phyloP scores from a whole-genome alignment of 2,888 invertebrate genomes.

The Ormyrus pomaceus region DNA sequence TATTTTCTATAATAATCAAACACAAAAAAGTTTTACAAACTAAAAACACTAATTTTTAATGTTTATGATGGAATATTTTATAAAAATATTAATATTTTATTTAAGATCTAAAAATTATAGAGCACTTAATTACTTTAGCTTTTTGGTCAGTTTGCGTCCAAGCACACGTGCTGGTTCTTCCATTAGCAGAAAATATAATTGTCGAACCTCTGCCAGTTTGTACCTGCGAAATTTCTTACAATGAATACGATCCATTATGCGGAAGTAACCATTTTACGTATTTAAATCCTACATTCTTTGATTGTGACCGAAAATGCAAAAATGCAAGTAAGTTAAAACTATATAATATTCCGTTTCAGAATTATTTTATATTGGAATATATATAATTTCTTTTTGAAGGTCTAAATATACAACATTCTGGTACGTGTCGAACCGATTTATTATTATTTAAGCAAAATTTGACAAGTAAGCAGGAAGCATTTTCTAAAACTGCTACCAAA shows the following conservation, averaged over 20 bases:
- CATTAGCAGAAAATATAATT: neutral
- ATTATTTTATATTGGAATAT: neutral
- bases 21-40: no score
- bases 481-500: neutral
- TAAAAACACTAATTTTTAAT: no score
- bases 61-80: no score
- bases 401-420: neutral
- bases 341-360: neutral
- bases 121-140: neutral
- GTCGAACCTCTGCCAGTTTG: neutral
- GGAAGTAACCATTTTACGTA: conserved; percentile 39
- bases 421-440: neutral
- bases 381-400: conserved; percentile 17
- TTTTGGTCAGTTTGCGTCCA: neutral
- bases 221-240: conserved; percentile 12
- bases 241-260: conserved; percentile 35
- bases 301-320: conserved; percentile 32
- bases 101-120: no score
- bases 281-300: conserved; percentile 16
- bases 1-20: neutral
- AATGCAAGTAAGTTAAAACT: conserved; percentile 21
- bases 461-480: neutral
- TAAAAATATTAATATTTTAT: no score
- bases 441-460: neutral
- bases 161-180: conserved; percentile 25